These are phyloP conservation scores for Xenops minutus DNA, from an alignment of 2,797 vertebrate species.

Conservation along the genomic window DNA sequence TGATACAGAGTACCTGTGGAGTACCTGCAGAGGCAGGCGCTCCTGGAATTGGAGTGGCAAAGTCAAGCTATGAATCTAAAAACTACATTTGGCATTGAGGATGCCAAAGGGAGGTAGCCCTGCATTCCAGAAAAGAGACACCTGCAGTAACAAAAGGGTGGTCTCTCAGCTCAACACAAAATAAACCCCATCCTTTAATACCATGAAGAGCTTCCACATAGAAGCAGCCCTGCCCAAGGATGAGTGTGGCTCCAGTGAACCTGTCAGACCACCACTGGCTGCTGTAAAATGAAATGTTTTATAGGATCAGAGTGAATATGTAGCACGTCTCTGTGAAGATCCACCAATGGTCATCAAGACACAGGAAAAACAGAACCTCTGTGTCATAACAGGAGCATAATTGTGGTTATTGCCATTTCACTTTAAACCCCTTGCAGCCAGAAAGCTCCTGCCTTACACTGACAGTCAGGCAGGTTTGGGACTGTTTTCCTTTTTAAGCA, in stretches of 20 bases:
- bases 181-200: accelerated
- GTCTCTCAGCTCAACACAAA: not conserved
- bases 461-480: not conserved
- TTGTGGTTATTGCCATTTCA: not conserved
- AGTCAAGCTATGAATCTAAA: not conserved
- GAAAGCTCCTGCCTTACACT: not conserved
- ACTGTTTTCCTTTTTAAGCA: not conserved
- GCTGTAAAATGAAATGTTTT: not conserved
- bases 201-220: not conserved
- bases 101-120: not conserved
- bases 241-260: not conserved
- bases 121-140: not conserved
- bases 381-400: not conserved
- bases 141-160: not conserved
- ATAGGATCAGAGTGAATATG: not conserved
- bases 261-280: not conserved
- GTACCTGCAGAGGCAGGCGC: not conserved
- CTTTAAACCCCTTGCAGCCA: not conserved
- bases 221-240: not conserved
- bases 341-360: not conserved
- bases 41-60: not conserved
- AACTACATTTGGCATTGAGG: not conserved
- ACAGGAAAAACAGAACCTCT: not conserved
- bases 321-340: not conserved
- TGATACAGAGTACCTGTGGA: not conserved